Conservation (phyloP, 2,888 invertebrate genomes). For the Pseudanteris insignis region DNA sequence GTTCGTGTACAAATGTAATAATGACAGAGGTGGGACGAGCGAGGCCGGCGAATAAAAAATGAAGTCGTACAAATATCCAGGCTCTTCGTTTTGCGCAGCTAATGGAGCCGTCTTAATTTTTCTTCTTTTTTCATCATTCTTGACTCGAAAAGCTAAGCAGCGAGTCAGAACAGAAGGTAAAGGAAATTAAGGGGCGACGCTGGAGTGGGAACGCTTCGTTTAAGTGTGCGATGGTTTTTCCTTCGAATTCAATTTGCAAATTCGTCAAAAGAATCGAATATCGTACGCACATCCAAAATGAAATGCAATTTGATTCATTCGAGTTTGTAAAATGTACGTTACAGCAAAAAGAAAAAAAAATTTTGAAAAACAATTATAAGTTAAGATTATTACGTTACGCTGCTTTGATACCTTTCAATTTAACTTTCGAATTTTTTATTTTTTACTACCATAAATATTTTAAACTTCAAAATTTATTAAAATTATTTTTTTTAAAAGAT, state of each 20-base stretch:
- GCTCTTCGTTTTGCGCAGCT: conserved; percentile 17
- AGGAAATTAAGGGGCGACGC: conserved; percentile 23
- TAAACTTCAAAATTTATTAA: too few relatives aligned
- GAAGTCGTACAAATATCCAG: conserved; percentile 36
- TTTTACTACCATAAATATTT: too few relatives aligned
- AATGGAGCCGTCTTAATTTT: conserved; percentile 37
- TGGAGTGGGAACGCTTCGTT: conserved; percentile 17
- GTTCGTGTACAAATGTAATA: conserved; percentile 34
- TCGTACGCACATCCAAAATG: too few relatives aligned
- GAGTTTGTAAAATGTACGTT: too few relatives aligned
- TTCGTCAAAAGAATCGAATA: conserved; percentile 7
- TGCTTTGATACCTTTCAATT: too few relatives aligned
- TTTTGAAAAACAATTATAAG: too few relatives aligned
- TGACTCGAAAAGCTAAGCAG: conserved; percentile 17
- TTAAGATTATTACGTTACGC: too few relatives aligned
- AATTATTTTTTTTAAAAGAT: too few relatives aligned
- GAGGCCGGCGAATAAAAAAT: conserved; percentile 31
- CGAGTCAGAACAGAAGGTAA: conserved; percentile 11
- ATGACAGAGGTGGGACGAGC: conserved; percentile 13
- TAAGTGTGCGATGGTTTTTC: conserved; percentile 4
- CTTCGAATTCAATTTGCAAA: conserved; percentile 14
- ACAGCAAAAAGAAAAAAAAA: too few relatives aligned
- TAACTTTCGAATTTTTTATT: too few relatives aligned
- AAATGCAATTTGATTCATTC: too few relatives aligned
- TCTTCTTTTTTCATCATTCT: conserved; percentile 26